Evolutionary conservation across 1,140 invertebrate species (phyloP), one percentile per base, ranked within the genome.

Genomic region (Caerostris extrusa): DNA sequence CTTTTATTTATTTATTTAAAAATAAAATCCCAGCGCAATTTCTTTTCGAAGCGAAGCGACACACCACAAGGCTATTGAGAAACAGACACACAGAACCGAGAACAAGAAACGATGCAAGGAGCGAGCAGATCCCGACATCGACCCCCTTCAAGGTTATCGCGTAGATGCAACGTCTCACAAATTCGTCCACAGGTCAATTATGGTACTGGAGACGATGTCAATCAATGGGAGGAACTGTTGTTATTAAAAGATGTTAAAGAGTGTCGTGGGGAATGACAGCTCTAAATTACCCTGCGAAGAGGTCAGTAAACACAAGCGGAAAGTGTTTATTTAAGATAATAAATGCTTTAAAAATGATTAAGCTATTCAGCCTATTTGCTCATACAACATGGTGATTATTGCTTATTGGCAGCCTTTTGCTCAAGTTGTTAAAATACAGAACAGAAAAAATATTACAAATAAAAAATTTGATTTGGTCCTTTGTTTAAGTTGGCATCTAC

Each of bases 111-210:
- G 82, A 83, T 58, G 82, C 4, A 58, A 83, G n/a, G 82, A 55
- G 82, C 6, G 71, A 77, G 53, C 34, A 53, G 34, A 77, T 8
- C 19, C 71, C 71, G 55, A 56, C 82, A 83, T 83, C 82, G 82
- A 83, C 82, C 82, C 82, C 82, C 14, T 83, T 83, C 82, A 83
- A 83, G 82, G 82, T 83, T 56, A 83, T 57, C 14, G 57, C n/a
- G 56, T 58, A 58, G 82, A 57, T 83, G 82, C 53, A 57, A 77
- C 71, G 71, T 53, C 71, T 53, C 71, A 77, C 71, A 50, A 77
- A 53, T 77, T 77, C 71, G 50, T 77, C 71, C 34, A 77, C 71
- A 77, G 71, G 71, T 77, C 50, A 77, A 77, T 77, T 53, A 77
- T 34, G 71, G 14, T 14, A 64, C 50, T 53, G 8, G 34, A 77